These are phyloP conservation scores for Chloropsis cyanopogon DNA, from an alignment of 2,113 vertebrate species.

Conservation along the genomic window DNA sequence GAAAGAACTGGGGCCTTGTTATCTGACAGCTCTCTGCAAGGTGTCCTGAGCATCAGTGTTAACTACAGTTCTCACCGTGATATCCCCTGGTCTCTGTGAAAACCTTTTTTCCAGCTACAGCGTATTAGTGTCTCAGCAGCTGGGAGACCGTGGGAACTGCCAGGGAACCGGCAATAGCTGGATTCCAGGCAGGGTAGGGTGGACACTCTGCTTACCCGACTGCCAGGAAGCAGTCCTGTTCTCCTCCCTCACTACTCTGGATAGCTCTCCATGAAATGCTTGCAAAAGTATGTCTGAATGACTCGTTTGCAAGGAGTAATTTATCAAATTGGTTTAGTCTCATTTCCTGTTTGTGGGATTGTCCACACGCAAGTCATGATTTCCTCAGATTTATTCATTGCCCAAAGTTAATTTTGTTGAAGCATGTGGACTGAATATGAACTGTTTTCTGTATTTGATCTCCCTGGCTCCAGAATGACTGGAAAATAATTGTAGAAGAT, in stretches of 20 bases:
- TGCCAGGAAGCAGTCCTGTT: neutral
- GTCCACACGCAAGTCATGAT: neutral
- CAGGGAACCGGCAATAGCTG: neutral
- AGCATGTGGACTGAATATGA: neutral
- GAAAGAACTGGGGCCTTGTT: neutral
- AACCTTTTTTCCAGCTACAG: neutral
- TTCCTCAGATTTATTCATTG: conserved; percentile 19
- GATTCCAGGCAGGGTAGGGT: neutral
- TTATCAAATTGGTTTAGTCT: conserved; percentile 29
- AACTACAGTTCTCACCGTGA: neutral
- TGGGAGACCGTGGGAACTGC: neutral
- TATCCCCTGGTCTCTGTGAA: neutral
- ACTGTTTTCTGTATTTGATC: neutral
- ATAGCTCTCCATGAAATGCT: neutral
- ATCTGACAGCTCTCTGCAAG: neutral
- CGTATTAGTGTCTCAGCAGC: neutral
- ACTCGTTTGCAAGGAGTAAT: conserved; percentile 17
- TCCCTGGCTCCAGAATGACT: neutral
- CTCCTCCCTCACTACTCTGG: neutral
- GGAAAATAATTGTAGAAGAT: neutral
- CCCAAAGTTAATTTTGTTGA: conserved; percentile 20
- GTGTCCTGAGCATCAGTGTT: neutral
- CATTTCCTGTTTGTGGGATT: conserved; percentile 35
- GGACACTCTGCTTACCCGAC: neutral
- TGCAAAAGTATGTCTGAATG: neutral